A percentile compares a stretch with the other conserved stretches of the same genome.
phyloP scores from a whole-genome alignment of 1,140 invertebrate species.

The Drosophila sp. region DNA sequence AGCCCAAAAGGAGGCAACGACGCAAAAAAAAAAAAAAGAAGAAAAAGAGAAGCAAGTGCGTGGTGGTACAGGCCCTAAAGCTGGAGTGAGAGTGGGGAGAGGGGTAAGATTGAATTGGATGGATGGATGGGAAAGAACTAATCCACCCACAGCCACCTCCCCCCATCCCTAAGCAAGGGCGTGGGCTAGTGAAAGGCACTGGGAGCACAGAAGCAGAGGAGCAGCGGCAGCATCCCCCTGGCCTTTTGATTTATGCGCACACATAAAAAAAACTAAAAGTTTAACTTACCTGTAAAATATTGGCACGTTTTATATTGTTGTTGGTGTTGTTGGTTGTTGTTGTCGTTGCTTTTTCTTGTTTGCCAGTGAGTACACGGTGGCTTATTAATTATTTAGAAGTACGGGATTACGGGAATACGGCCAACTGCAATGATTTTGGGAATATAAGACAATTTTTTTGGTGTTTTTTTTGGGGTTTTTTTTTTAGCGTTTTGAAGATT shows the following conservation, averaged over 20 bases:
- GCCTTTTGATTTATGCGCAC: slow-evolving; percentile 51
- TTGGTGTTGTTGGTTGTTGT: neutral
- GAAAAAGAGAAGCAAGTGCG: slow-evolving; percentile 47
- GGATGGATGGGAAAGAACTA: slow-evolving; percentile 17
- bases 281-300: slow-evolving; percentile 74
- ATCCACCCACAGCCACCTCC: neutral
- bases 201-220: slow-evolving; percentile 46
- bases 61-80: slow-evolving; percentile 50
- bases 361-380: slow-evolving; percentile 25
- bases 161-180: slow-evolving; percentile 46
- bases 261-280: slow-evolving; percentile 49
- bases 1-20: slow-evolving; percentile 41
- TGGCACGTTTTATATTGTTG: slow-evolving; percentile 52
- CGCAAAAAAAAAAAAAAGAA: slow-evolving; percentile 51
- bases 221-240: slow-evolving; percentile 3
- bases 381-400: slow-evolving; percentile 56
- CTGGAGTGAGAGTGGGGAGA: slow-evolving; percentile 17
- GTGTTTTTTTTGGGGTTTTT: slow-evolving; percentile 4
- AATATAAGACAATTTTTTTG: slow-evolving; percentile 54
- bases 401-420: slow-evolving; percentile 38
- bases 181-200: slow-evolving; percentile 34
- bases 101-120: neutral
- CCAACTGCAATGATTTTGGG: slow-evolving; percentile 61
- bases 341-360: neutral
- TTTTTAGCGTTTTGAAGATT: neutral